These are phyloP conservation scores for Camponotus fellah DNA, from an alignment of 2,888 invertebrate species.

Conservation along the genomic window DNA sequence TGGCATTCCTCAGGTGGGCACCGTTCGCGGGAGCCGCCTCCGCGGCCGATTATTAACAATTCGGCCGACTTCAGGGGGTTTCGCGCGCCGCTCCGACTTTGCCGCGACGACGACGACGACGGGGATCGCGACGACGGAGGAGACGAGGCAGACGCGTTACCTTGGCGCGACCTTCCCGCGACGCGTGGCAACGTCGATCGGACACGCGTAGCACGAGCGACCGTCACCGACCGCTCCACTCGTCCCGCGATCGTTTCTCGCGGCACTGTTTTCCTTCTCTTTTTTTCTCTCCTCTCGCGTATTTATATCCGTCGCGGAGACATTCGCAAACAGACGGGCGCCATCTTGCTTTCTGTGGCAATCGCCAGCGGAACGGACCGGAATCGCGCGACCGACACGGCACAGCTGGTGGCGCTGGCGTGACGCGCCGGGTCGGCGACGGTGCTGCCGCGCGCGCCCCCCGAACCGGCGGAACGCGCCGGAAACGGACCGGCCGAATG, in stretches of 20 bases:
- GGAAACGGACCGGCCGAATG: slow-evolving; percentile 18
- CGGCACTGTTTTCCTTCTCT: slow-evolving; percentile 71
- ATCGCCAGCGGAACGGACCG: slow-evolving; percentile 72
- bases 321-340: slow-evolving; percentile 82
- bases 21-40: slow-evolving; percentile 85
- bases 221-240: slow-evolving; percentile 54
- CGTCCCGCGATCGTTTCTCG: slow-evolving; percentile 65
- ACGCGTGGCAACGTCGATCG: slow-evolving; percentile 49
- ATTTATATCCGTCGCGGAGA: slow-evolving; percentile 81
- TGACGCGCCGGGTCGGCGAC: slow-evolving; percentile 10
- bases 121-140: neutral
- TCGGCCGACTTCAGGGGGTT: slow-evolving; percentile 78
- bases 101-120: neutral
- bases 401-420: slow-evolving; percentile 64
- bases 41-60: slow-evolving; percentile 51
- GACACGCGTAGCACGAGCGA: slow-evolving; percentile 51
- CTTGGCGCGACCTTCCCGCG: slow-evolving; percentile 38
- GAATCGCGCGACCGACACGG: slow-evolving; percentile 62
- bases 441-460: slow-evolving; percentile 18
- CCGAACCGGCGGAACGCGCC: slow-evolving; percentile 43
- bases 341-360: slow-evolving; percentile 82
- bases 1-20: slow-evolving; percentile 86
- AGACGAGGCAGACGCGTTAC: slow-evolving; percentile 9
- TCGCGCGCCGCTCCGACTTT: slow-evolving; percentile 66
- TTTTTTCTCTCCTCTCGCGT: slow-evolving; percentile 69